Evolutionary conservation across 2,797 vertebrate species (phyloP).

Genomic region (Rhinogobio ventralis): DNA sequence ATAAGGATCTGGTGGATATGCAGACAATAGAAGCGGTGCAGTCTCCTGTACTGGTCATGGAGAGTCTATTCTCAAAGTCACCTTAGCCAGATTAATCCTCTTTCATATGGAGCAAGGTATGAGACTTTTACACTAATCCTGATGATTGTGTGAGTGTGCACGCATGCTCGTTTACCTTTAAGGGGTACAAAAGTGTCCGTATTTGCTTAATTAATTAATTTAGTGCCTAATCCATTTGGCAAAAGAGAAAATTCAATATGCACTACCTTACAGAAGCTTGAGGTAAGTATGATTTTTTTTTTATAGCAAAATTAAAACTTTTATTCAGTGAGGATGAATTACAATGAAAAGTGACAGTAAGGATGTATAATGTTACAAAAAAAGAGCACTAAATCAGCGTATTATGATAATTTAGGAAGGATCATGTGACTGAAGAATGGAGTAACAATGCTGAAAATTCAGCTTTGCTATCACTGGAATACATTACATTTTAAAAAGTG

Average conservation of each 20-base stretch:
- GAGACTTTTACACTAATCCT: slow-evolving; percentile 31
- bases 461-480: neutral
- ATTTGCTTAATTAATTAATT: slow-evolving; percentile 22
- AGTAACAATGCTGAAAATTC: neutral
- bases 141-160: slow-evolving; percentile 7
- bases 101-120: slow-evolving; percentile 79
- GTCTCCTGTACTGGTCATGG: slow-evolving; percentile 75
- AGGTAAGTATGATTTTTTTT: neutral
- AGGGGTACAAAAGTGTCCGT: neutral
- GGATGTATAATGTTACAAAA: neutral
- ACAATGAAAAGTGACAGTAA: neutral
- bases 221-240: neutral
- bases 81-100: slow-evolving; percentile 75
- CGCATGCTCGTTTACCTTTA: slow-evolving; percentile 19
- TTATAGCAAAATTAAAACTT: neutral
- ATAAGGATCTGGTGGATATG: slow-evolving; percentile 39
- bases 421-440: neutral
- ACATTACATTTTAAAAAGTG: neutral
- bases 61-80: slow-evolving; percentile 80
- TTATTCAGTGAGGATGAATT: neutral
- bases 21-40: slow-evolving; percentile 59
- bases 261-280: neutral
- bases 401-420: neutral
- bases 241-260: neutral
- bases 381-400: neutral